Evolutionary conservation across 1,140 invertebrate species (phyloP), one percentile per base, ranked within the genome.

Genomic region (Cherax quadricarinatus): DNA sequence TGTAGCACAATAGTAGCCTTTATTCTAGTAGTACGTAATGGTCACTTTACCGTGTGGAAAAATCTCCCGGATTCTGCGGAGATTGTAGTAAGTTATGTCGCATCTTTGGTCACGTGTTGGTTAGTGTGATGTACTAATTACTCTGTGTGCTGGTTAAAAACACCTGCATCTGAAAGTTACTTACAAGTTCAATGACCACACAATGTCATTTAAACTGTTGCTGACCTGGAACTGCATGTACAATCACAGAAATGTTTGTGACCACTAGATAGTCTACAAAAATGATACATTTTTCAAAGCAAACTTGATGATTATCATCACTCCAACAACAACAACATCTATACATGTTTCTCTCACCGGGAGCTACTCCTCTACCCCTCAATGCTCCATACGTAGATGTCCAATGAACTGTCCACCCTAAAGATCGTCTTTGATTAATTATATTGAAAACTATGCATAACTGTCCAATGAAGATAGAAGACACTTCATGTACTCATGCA

Each of bases 1-100:
- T 89, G 88, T 89, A 89, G 88, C 88, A 89, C 88, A 89, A 89
- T 89, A 89, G 82, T 89, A 89, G 88, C 88, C 88, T 83, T 89
- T 89, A 89, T 66, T 89, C 88, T 89, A 89, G 88, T 89, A 89
- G 88, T 89, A 83, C 88, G 88, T 83, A 89, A 83, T 89, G 88
- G 88, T 89, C 88, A 89, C 80, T 89, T 89, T 89, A 89, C 88
- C 88, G 53, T 89, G 88, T 89, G 88, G 80, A 89, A 89, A 89
- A 89, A 89, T 89, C 79, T 82, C 88, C 82, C 73, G 88, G 53
- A 82, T 83, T 89, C 88, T 89, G 78, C 21, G 53, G 78, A 81
- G 78, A 81, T 70, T 83, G 78, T 66, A 41, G 21, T 81, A 66
- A 57, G 24, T 51, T 83, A 53, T 60, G 21, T 88, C 81, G 9